Percentiles rank a stretch among this genome's conserved stretches.
Evolutionary conservation across 2,888 invertebrate genomes (phyloP).

Genomic region (Cosmopolites sordidus): DNA sequence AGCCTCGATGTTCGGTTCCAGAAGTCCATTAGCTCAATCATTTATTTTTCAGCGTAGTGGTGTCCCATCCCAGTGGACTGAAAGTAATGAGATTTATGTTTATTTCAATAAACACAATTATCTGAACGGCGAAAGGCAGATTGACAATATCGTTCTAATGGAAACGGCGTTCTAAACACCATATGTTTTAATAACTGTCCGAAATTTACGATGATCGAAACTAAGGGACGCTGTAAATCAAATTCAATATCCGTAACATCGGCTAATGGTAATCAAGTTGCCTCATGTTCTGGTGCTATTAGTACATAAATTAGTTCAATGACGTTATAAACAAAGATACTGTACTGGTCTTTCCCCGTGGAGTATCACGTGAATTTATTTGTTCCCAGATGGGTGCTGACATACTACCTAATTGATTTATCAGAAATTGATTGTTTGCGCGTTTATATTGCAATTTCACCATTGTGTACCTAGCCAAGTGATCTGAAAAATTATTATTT

Average conservation of each 20-base stretch:
- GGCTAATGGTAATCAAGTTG: conserved; percentile 6
- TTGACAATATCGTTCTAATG: conserved; percentile 14
- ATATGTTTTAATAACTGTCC: conserved; percentile 9
- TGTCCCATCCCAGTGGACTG: conserved; percentile 8
- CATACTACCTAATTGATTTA: too few relatives aligned
- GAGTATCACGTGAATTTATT: not conserved
- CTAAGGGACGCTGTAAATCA: conserved; percentile 11
- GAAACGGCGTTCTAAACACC: conserved; percentile 7
- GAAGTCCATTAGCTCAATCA: conserved; percentile 7
- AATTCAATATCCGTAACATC: conserved; percentile 9
- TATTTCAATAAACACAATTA: conserved; percentile 16
- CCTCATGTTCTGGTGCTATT: conserved; percentile 2
- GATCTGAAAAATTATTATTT: too few relatives aligned
- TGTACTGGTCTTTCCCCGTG: not conserved
- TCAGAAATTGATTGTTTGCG: too few relatives aligned
- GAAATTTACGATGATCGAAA: conserved; percentile 12
- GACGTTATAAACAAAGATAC: conserved; percentile 2
- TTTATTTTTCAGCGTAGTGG: conserved; percentile 10
- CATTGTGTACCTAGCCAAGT: too few relatives aligned
- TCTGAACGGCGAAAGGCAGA: conserved; percentile 5
- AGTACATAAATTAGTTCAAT: not conserved
- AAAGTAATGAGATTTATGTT: conserved; percentile 10
- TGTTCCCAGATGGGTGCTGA: not conserved
- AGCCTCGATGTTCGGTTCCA: not conserved
- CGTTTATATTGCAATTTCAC: too few relatives aligned